phyloP scores from a whole-genome alignment of 2,797 vertebrate species.

The Anabas testudineus region DNA sequence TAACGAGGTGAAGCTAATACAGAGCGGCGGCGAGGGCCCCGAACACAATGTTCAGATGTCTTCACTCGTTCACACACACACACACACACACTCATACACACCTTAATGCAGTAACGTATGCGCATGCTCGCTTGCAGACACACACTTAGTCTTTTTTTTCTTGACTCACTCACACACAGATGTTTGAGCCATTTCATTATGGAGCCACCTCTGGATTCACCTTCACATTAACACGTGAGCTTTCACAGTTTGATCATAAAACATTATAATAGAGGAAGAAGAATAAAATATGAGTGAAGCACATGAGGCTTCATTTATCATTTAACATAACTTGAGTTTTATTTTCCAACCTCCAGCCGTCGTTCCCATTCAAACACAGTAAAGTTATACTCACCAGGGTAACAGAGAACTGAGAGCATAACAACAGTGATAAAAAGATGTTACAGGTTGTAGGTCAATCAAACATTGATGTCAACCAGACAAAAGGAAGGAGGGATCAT shows the following conservation, averaged over 20 bases:
- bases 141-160: conserved; percentile 44
- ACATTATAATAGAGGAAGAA: conserved; percentile 20
- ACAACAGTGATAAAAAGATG: too few relatives aligned
- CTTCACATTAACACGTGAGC: conserved; percentile 12
- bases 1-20: conserved; percentile 84
- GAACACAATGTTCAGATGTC: conserved; percentile 74
- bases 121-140: conserved; percentile 37
- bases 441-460: too few relatives aligned
- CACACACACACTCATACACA: conserved; percentile 34
- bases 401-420: too few relatives aligned
- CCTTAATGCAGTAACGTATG: conserved; percentile 34
- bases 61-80: conserved; percentile 52
- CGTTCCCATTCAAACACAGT: too few relatives aligned
- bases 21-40: conserved; percentile 60
- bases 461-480: too few relatives aligned
- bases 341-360: too few relatives aligned
- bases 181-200: conserved; percentile 40
- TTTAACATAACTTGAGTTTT: too few relatives aligned
- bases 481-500: too few relatives aligned
- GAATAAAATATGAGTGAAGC: background rate
- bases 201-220: conserved; percentile 19
- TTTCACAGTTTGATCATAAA: conserved; percentile 13
- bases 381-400: background rate
- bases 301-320: background rate
- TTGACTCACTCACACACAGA: conserved; percentile 22